phyloP scores from a whole-genome alignment of 2,888 invertebrate species.

The Zaprionus bogoriensis region DNA sequence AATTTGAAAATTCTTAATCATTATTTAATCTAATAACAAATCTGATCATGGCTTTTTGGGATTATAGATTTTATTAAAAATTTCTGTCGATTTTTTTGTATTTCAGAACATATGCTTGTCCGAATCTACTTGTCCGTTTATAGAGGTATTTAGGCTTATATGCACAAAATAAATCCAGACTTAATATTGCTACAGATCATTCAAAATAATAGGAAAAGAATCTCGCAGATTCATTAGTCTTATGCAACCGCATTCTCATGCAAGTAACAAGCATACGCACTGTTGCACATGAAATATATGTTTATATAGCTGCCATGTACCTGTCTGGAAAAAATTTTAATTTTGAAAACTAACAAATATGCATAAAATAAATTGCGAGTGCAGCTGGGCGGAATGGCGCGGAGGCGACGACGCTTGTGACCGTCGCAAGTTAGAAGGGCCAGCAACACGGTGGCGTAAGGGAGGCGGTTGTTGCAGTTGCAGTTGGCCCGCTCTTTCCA shows the following conservation, averaged over 20 bases:
- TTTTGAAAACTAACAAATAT: slow-evolving; percentile 66
- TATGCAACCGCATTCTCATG: slow-evolving; percentile 12
- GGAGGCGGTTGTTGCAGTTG: slow-evolving; percentile 15
- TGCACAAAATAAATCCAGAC: too few relatives aligned
- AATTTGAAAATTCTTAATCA: too few relatives aligned
- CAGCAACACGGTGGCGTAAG: slow-evolving; percentile 28
- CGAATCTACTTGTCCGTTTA: too few relatives aligned
- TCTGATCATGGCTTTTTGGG: too few relatives aligned
- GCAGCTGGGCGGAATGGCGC: slow-evolving; percentile 17
- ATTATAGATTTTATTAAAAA: too few relatives aligned
- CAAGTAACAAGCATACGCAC: slow-evolving; percentile 25
- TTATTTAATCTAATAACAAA: too few relatives aligned
- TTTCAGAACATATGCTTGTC: too few relatives aligned
- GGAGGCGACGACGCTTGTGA: neutral
- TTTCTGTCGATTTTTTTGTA: too few relatives aligned
- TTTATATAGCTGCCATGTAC: neutral
- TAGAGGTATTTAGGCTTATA: too few relatives aligned
- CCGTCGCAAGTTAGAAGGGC: slow-evolving; percentile 4
- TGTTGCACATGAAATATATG: slow-evolving; percentile 30
- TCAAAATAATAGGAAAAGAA: neutral
- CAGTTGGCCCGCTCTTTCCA: slow-evolving; percentile 25
- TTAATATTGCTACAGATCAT: too few relatives aligned
- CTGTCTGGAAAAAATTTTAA: slow-evolving; percentile 34
- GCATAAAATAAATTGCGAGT: slow-evolving; percentile 58
- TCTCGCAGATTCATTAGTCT: slow-evolving; percentile 20